A percentile compares a stretch with the other conserved stretches of the same genome.
Conservation (phyloP, 2,797 vertebrate genomes). For the Micromesistius poutassou region DNA sequence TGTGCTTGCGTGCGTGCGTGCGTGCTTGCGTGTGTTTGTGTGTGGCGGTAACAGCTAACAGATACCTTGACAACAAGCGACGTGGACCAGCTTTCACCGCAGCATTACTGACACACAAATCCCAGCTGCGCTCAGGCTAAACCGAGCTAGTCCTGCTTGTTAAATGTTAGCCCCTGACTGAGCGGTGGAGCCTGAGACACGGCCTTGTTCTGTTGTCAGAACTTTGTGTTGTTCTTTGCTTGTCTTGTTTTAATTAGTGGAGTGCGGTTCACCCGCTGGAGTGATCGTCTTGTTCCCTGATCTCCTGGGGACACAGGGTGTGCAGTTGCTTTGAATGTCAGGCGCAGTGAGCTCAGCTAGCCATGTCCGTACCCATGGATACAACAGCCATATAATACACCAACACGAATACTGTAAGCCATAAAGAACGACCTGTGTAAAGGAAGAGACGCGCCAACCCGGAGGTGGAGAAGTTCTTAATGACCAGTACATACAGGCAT, state of each 20-base stretch:
- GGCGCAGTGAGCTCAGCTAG: constrained; percentile 41
- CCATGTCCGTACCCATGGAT: constrained; percentile 42
- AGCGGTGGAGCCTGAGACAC: background rate
- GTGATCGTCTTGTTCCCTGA: constrained; percentile 20
- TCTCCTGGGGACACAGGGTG: constrained; percentile 41
- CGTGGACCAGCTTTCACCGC: constrained; percentile 24
- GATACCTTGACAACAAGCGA: constrained; percentile 37
- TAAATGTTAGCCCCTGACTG: background rate
- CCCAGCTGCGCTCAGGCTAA: background rate
- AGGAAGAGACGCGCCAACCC: background rate
- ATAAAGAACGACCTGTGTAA: constrained; percentile 1
- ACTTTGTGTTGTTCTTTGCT: background rate
- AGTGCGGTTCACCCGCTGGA: background rate
- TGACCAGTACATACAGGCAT: constrained; percentile 3
- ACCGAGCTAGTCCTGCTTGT: background rate
- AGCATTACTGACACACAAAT: constrained; percentile 6
- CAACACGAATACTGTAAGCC: constrained; percentile 28
- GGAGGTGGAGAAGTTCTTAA: background rate
- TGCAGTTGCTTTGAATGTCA: constrained; percentile 35
- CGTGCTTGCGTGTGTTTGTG: background rate
- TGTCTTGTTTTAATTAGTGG: background rate
- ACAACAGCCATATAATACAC: constrained; percentile 34
- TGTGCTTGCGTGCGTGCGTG: background rate
- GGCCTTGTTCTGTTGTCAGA: background rate
- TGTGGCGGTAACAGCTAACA: constrained; percentile 12